phyloP scores from a whole-genome alignment of 2,113 vertebrate species.

The Saccopteryx leptura region DNA sequence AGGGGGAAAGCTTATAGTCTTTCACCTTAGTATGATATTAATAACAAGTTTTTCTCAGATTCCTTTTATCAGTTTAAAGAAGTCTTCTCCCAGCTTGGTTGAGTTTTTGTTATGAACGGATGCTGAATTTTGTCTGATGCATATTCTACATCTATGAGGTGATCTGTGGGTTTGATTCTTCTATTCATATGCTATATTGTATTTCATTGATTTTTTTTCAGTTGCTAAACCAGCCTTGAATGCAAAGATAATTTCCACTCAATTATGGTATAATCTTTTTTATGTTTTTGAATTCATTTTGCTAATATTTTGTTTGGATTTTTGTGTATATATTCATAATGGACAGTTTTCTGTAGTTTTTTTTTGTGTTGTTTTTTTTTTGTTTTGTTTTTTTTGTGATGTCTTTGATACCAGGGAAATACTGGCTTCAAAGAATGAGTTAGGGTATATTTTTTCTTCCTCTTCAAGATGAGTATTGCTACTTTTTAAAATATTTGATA shows the following conservation, averaged over 20 bases:
- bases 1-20: neutral
- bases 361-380: neutral
- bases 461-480: neutral
- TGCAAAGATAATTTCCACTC: neutral
- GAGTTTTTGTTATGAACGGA: constrained; percentile 21
- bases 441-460: constrained; percentile 16
- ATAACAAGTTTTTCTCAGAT: constrained; percentile 5
- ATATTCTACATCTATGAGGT: neutral
- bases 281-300: constrained; percentile 43
- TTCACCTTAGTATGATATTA: neutral
- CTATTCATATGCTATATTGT: neutral
- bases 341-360: neutral
- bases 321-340: neutral
- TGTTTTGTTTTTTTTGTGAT: neutral
- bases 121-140: constrained; percentile 15
- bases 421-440: neutral
- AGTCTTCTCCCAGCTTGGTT: neutral
- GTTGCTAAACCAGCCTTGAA: neutral
- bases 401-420: neutral
- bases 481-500: constrained; percentile 1
- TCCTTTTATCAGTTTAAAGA: constrained; percentile 32
- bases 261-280: neutral
- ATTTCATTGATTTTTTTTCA: constrained; percentile 53
- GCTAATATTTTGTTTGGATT: constrained; percentile 9
- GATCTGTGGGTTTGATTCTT: constrained; percentile 14